Base-by-base conservation (phyloP, 2,113 vertebrate species). In the Ondatra zibethicus region DNA sequence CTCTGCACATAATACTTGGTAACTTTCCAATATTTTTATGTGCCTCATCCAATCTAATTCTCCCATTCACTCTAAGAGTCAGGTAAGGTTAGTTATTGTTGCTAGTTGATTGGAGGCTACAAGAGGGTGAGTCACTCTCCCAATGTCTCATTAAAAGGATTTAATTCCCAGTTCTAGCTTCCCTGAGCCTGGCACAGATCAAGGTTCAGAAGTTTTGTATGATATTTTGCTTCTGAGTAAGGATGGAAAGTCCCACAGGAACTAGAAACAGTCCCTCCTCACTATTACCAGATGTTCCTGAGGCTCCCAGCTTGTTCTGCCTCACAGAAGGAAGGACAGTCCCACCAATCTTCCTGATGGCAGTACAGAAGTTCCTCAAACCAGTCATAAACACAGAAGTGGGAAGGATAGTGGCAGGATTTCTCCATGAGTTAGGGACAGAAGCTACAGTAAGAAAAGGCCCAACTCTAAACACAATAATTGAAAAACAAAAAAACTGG, bases 141-240 rank as follows among this genome's bases (percentile, higher is more conserved):
- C 33, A 17, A 33, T 93, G 78, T 90, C 81, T 93, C 80, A 88
- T 85, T 89, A 91, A 58, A 33, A 75, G 85, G 52, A 88, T 95
- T 92, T 87, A 72, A 7, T 82, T 84, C 23, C 50, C 3, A 92
- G 19, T 61, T 89, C 72, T 92, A 76, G 76, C 31, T 58, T 92
- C 66, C 16, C 29, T 47, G 66, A 86, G 17, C n/a, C 36, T 72
- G 45, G 36, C 52, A 55, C 52, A 70, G 52, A 76, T 87, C 77
- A 33, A 75, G 31, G 52, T 84, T 42, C 76, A 88, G 17, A 2
- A 42, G 31, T 95, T 88, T 95, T 50, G 47, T 52, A 1, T 1
- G 1, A 3, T 70, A 29, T 39, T 76, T 65, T 75, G 36, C 31
- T 87, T 89, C 52, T 81, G 87, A 97, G 36, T 1, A 5, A 88